Evolutionary conservation across 1,140 invertebrate species (phyloP), one percentile per base, ranked within the genome.

Genomic region (Elymnias hypermnestra): DNA sequence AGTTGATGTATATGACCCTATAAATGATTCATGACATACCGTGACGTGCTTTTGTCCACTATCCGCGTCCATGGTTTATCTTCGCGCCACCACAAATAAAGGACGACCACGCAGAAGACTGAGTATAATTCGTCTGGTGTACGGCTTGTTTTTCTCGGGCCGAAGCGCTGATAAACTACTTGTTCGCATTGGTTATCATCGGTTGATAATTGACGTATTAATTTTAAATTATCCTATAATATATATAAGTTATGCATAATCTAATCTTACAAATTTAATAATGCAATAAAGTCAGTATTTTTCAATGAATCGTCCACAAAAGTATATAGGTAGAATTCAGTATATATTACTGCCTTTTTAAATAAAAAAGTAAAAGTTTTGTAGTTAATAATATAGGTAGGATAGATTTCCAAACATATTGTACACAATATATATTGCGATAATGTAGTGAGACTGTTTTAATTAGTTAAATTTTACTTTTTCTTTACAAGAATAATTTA

Each of bases 121-220:
- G 45, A 65, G 18, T 62, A 42, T 46, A 37, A 44, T 19, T 33
- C 31, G 42, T 59, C 36, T 58, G 50, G 41, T 46, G 47, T 37
- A 48, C 47, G 19, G 43, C 52, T 52, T 57, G 49, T 64, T 66
- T 55, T 44, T 26, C 54, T n/a, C n/a, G n/a, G n/a, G n/a, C n/a
- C 53, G 47, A 54, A 44, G 53, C 54, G 36, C 60, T 69, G 69
- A 70, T 74, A 73, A 73, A 61, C 47, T 40, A 49, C n/a, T n/a
- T n/a, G 48, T 37, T 50, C 51, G 54, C 59, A 69, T 59, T 62
- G 35, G 13, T 53, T 72, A 72, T 74, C 68, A 63, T 41, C 46
- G 25, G 28, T 49, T 42, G 45, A 50, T 57, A 55, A 57, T 54
- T 55, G 42, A 35, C 40, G 45, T 41, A 46, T 52, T 58, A 49